Percentiles rank a stretch among this genome's conserved stretches.
These are phyloP conservation scores for Accipiter virgatus DNA, from an alignment of 2,113 vertebrate genomes.

Conservation along the genomic window DNA sequence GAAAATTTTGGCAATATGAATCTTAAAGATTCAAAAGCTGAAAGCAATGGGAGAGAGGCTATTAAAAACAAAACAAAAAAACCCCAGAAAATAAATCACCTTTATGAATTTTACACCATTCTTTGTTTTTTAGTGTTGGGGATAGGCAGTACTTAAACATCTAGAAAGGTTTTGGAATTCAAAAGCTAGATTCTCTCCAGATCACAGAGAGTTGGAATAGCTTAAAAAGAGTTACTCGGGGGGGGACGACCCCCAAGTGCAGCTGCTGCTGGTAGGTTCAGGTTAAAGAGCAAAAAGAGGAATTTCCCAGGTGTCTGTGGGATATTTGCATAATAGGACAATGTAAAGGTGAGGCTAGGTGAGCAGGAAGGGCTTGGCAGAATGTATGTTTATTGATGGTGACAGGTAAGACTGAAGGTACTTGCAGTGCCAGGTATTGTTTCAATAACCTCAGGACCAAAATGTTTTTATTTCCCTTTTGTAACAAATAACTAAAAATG, in stretches of 20 bases:
- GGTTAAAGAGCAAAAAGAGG: neutral
- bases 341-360: neutral
- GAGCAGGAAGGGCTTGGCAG: neutral
- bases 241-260: neutral
- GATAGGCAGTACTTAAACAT: neutral
- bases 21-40: neutral
- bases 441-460: neutral
- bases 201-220: neutral
- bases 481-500: neutral
- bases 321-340: neutral
- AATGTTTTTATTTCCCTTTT: neutral
- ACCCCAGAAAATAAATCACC: rapidly evolving
- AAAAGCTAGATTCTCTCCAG: neutral
- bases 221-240: neutral
- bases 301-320: neutral
- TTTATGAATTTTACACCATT: neutral
- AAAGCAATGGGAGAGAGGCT: neutral
- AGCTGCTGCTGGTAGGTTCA: neutral
- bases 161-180: neutral
- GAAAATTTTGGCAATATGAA: neutral
- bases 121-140: neutral
- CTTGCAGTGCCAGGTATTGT: neutral
- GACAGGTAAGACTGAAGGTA: neutral
- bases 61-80: neutral
- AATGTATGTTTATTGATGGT: neutral